Base-by-base conservation (phyloP, 1,140 invertebrate genomes). In the Penaeus indicus region DNA sequence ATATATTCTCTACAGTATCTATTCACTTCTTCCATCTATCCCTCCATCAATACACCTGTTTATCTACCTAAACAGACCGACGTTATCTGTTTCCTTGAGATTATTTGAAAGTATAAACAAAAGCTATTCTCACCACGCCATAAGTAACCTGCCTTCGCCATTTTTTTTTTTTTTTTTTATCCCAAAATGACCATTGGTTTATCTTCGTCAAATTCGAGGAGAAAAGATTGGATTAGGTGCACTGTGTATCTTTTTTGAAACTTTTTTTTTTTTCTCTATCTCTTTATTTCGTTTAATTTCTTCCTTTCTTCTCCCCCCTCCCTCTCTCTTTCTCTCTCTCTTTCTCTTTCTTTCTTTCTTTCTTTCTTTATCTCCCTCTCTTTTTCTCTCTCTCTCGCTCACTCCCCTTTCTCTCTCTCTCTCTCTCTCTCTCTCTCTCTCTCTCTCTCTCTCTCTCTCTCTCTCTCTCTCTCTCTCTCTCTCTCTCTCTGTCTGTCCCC, bases 391-490 rank as follows among this genome's bases (percentile, higher is more conserved):
- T 77, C 22, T 13, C 62, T 22, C 13, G 13, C 13, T 16, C 13
- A 13, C 61, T n/a, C 25, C 42, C 25, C 78, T 80, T n/a, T 27
- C 42, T 60, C 42, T 80, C 78, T 27, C 27, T 80, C 78, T 60
- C 78, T 42, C 32, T 42, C 32, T 42, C 16, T 79, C 77, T 79
- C 32, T 79, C 32, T 79, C 32, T 42, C 77, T 42, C 32, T 42
- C 77, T 42, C 77, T 79, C 77, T 42, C 32, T 79, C 32, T 42
- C 77, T 42, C 77, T 42, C 32, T 79, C 32, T 79, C 32, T 79
- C 32, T 79, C 77, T 79, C 32, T 42, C 32, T 42, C 77, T 79
- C 22, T 42, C 10, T 79, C 77, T 42, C 42, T 54, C 78, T n/a
- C 25, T 80, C 47, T n/a, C 78, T n/a, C 25, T 4, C 32, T 21